Evolutionary conservation across 2,888 invertebrate genomes (phyloP).

Genomic region (Sminthurinus aureus): DNA sequence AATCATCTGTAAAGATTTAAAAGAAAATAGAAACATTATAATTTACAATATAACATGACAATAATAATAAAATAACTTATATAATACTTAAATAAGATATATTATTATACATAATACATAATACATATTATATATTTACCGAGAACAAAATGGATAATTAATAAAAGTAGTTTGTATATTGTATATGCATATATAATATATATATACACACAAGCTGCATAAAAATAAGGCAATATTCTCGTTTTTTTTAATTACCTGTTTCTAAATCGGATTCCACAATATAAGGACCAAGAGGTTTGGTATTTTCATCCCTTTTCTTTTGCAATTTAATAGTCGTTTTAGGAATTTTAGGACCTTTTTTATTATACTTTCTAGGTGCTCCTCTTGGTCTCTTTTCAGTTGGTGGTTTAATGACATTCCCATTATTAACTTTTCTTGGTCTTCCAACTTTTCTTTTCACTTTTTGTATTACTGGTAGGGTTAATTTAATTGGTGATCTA

Average conservation of each 20-base stretch:
- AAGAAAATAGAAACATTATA: too few relatives aligned
- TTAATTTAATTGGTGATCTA: conserved; percentile 20
- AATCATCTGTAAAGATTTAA: conserved; percentile 62
- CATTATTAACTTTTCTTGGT: conserved; percentile 13
- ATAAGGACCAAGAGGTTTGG: conserved; percentile 60
- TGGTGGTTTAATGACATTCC: conserved; percentile 17
- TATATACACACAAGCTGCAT: too few relatives aligned
- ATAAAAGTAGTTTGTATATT: too few relatives aligned
- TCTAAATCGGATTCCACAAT: conserved; percentile 84
- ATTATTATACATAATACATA: too few relatives aligned
- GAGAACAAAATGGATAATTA: too few relatives aligned
- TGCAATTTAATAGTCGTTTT: conserved; percentile 16
- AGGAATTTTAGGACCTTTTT: conserved; percentile 18
- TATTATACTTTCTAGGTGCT: conserved; percentile 28
- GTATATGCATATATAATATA: too few relatives aligned
- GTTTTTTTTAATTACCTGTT: conserved; percentile 65
- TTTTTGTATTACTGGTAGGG: conserved; percentile 26
- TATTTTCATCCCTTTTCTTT: conserved; percentile 33
- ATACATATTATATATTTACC: too few relatives aligned
- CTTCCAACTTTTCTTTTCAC: neutral
- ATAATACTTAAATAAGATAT: too few relatives aligned
- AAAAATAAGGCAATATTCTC: too few relatives aligned
- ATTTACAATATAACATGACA: too few relatives aligned
- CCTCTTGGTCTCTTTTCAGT: conserved; percentile 22
- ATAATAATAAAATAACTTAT: too few relatives aligned